Evolutionary conservation across 2,113 vertebrate species (phyloP).

Genomic region (Silurus meridionalis): DNA sequence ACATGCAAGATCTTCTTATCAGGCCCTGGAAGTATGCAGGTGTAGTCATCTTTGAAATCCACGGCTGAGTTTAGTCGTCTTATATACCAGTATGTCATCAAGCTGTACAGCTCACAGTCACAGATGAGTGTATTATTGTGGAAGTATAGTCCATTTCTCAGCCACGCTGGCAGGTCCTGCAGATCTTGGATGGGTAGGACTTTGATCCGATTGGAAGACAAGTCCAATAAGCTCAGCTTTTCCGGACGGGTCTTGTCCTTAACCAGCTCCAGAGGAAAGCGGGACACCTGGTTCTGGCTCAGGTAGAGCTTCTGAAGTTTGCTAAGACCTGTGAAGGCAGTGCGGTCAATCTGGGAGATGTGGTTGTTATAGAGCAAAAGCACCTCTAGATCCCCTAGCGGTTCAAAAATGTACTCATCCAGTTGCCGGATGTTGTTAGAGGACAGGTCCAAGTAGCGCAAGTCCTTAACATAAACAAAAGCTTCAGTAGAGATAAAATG

Average conservation of each 20-base stretch:
- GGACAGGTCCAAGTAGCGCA: conserved; percentile 91
- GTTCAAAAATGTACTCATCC: conserved; percentile 89
- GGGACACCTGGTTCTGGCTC: conserved; percentile 88
- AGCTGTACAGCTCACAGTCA: conserved; percentile 84
- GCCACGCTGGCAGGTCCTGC: conserved; percentile 82
- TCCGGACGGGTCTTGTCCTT: conserved; percentile 79
- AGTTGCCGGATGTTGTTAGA: conserved; percentile 81
- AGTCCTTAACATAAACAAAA: conserved; percentile 79
- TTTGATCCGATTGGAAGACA: conserved; percentile 89
- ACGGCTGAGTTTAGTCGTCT: conserved; percentile 83
- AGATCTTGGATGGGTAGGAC: conserved; percentile 77
- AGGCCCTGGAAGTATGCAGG: conserved; percentile 64
- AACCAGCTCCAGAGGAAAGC: conserved; percentile 89
- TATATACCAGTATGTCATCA: conserved; percentile 84
- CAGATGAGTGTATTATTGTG: conserved; percentile 88
- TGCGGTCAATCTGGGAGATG: conserved; percentile 83
- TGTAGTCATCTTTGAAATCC: conserved; percentile 87
- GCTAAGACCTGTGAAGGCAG: conserved; percentile 79
- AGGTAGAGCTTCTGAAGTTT: conserved; percentile 92
- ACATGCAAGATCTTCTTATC: conserved; percentile 63
- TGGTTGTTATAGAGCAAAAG: conserved; percentile 93
- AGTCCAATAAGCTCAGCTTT: conserved; percentile 84
- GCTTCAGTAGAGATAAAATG: conserved; percentile 89
- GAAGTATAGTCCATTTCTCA: conserved; percentile 92
- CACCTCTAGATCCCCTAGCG: conserved; percentile 82